Conservation (phyloP, 2,888 invertebrate genomes). For the Lasioglossum villosulum region DNA sequence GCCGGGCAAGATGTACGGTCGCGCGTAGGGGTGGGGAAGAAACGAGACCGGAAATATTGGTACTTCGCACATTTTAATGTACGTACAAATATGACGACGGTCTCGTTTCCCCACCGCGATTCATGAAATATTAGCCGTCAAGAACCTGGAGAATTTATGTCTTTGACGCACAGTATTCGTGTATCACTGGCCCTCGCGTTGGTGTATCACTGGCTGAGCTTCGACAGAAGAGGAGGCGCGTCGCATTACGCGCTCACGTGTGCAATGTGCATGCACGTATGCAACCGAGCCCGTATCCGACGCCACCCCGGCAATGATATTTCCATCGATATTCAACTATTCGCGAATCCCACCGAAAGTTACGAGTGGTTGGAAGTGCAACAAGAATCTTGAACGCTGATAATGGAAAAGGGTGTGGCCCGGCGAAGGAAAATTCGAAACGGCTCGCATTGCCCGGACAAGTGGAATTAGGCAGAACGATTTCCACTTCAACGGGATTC, state of each 20-base stretch:
- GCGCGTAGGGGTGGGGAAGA: neutral
- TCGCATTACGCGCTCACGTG: constrained; percentile 40
- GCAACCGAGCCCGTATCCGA: constrained; percentile 22
- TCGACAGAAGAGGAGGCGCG: constrained; percentile 18
- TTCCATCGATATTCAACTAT: constrained; percentile 52
- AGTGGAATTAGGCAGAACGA: neutral
- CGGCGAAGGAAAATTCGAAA: constrained; percentile 14
- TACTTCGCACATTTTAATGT: constrained; percentile 38
- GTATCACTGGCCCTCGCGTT: constrained; percentile 35
- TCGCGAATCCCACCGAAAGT: constrained; percentile 24
- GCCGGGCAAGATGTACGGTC: neutral
- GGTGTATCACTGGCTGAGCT: constrained; percentile 30
- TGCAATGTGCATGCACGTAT: neutral
- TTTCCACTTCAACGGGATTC: neutral
- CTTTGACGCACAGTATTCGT: constrained; percentile 48
- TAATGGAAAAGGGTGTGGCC: constrained; percentile 19
- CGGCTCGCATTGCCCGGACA: neutral
- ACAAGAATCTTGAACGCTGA: constrained; percentile 26
- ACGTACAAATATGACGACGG: constrained; percentile 39
- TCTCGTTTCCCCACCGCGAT: constrained; percentile 23
- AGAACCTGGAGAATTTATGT: constrained; percentile 41
- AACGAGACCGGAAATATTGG: constrained; percentile 12
- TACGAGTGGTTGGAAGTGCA: constrained; percentile 27
- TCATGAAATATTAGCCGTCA: constrained; percentile 50
- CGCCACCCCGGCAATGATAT: constrained; percentile 29